A percentile compares a stretch with the other conserved stretches of the same genome.
Conservation (phyloP, 2,888 invertebrate genomes). For the Cephus pygmeus region DNA sequence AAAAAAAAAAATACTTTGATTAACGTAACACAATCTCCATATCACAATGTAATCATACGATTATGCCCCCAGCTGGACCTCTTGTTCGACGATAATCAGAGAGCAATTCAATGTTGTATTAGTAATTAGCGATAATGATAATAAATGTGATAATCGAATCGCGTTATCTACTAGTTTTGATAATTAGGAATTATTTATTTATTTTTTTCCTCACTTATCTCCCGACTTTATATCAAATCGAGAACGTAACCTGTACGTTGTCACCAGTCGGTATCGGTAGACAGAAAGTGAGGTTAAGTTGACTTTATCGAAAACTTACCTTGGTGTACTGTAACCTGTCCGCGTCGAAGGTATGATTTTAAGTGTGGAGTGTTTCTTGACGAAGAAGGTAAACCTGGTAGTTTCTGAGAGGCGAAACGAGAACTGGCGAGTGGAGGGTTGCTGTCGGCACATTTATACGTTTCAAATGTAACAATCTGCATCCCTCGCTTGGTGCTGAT, state of each 20-base stretch:
- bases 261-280: neutral
- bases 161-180: neutral
- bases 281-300: neutral
- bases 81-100: neutral
- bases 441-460: constrained; percentile 63
- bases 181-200: neutral
- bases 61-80: neutral
- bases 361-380: neutral
- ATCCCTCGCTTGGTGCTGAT: constrained; percentile 56
- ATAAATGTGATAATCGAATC: neutral
- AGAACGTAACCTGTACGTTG: neutral
- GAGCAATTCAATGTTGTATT: neutral
- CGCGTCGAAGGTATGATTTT: neutral
- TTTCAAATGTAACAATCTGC: constrained; percentile 61
- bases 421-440: constrained; percentile 48
- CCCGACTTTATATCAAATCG: neutral
- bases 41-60: neutral
- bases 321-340: neutral
- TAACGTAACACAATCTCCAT: neutral
- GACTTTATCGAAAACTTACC: neutral
- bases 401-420: constrained; percentile 29
- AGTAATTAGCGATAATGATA: neutral
- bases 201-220: neutral
- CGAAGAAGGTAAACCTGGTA: neutral
- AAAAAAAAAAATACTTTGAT: neutral